Evolutionary conservation across 2,888 invertebrate genomes (phyloP).

Genomic region (Smittia sp.): DNA sequence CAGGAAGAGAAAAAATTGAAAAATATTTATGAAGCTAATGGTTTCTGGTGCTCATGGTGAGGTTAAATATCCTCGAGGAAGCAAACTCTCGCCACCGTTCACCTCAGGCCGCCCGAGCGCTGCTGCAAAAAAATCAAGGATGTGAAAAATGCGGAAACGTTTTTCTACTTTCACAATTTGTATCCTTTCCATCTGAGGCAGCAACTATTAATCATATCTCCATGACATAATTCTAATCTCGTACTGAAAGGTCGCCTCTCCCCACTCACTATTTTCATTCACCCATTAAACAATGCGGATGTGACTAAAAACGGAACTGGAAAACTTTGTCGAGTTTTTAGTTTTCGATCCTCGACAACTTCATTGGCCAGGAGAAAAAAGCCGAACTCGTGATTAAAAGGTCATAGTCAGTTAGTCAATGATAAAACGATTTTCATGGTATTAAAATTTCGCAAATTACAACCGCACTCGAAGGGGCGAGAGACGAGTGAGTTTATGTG

Average conservation of each 20-base stretch:
- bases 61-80: slow-evolving; percentile 7
- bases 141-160: slow-evolving; percentile 15
- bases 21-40: slow-evolving; percentile 21
- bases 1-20: neutral
- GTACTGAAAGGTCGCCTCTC: neutral
- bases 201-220: slow-evolving; percentile 14
- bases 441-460: neutral
- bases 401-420: slow-evolving; percentile 15
- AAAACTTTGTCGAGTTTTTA: neutral
- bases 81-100: neutral
- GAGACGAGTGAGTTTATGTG: no score
- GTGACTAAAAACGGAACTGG: no score
- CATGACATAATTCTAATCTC: slow-evolving; percentile 25
- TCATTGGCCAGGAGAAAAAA: neutral
- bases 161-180: slow-evolving; percentile 13
- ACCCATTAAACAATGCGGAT: neutral
- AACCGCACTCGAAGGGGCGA: neutral
- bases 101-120: neutral
- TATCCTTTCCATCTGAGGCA: neutral
- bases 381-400: neutral
- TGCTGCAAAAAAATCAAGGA: neutral
- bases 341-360: neutral
- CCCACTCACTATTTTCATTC: no score
- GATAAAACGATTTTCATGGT: slow-evolving; percentile 11
- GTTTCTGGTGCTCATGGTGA: neutral